Evolutionary conservation across 2,113 vertebrate species (phyloP).

Genomic region (Pomatorhinus ruficollis): DNA sequence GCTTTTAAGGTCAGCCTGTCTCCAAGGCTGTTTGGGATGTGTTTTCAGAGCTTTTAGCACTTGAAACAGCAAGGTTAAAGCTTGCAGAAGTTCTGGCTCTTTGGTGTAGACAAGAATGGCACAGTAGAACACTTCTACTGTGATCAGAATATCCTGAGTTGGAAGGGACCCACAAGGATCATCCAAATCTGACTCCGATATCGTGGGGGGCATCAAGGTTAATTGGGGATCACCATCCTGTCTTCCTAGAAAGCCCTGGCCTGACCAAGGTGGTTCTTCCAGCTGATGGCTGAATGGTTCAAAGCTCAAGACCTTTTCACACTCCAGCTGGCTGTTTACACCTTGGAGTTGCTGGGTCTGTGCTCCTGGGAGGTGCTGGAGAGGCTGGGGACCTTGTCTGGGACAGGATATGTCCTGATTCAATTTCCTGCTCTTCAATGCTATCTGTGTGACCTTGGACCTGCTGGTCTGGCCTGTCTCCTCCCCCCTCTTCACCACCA

Average conservation of each 20-base stretch:
- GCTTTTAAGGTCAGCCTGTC: background rate
- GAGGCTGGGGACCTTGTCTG: background rate
- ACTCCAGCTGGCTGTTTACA: background rate
- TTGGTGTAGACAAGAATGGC: background rate
- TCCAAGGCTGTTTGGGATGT: background rate
- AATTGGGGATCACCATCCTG: background rate
- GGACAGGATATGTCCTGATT: background rate
- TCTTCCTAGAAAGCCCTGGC: constrained; percentile 42
- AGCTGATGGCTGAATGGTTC: background rate
- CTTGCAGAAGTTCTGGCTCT: background rate
- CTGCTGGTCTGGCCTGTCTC: background rate
- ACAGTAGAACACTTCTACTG: background rate
- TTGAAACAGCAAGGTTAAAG: background rate
- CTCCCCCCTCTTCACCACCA: background rate
- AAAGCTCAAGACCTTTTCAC: constrained; percentile 51
- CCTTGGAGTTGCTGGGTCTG: background rate
- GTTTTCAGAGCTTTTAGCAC: background rate
- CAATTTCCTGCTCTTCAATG: background rate
- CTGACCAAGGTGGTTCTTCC: background rate
- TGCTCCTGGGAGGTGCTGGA: background rate
- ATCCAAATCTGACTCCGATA: background rate
- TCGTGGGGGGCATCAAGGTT: background rate
- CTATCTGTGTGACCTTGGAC: constrained; percentile 25
- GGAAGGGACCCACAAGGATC: background rate
- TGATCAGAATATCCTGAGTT: background rate